Percentiles rank a stretch among this genome's conserved stretches.
These are phyloP conservation scores for Apis laboriosa DNA, from an alignment of 1,140 invertebrate species.

Conservation along the genomic window DNA sequence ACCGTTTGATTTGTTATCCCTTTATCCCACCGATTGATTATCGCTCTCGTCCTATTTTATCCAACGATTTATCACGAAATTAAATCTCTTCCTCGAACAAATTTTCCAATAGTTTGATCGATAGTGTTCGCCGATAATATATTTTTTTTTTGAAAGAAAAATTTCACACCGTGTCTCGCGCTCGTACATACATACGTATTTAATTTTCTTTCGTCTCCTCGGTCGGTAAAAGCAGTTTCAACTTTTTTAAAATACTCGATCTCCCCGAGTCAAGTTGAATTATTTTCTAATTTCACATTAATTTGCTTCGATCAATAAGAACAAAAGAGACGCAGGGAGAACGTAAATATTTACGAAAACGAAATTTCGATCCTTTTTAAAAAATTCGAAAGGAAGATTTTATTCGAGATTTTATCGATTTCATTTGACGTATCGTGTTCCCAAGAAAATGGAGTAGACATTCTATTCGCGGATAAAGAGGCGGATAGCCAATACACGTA, in stretches of 20 bases:
- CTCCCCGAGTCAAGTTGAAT: too few relatives aligned
- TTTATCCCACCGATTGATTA: constrained; percentile 29
- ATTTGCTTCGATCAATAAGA: too few relatives aligned
- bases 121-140: neutral
- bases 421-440: neutral
- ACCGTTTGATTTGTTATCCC: constrained; percentile 22
- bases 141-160: neutral
- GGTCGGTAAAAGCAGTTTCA: too few relatives aligned
- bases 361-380: neutral
- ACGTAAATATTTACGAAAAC: too few relatives aligned
- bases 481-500: constrained; percentile 30
- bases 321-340: too few relatives aligned
- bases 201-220: too few relatives aligned
- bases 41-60: neutral
- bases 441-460: constrained; percentile 38
- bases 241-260: too few relatives aligned
- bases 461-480: constrained; percentile 37
- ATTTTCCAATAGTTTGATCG: neutral
- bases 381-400: neutral
- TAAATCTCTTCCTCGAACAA: neutral
- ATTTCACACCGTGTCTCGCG: too few relatives aligned
- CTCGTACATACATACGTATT: too few relatives aligned
- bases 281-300: too few relatives aligned
- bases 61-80: neutral
- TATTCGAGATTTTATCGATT: neutral